These are phyloP conservation scores for Cryptotis parvus DNA, from an alignment of 2,113 vertebrate genomes.

Conservation along the genomic window DNA sequence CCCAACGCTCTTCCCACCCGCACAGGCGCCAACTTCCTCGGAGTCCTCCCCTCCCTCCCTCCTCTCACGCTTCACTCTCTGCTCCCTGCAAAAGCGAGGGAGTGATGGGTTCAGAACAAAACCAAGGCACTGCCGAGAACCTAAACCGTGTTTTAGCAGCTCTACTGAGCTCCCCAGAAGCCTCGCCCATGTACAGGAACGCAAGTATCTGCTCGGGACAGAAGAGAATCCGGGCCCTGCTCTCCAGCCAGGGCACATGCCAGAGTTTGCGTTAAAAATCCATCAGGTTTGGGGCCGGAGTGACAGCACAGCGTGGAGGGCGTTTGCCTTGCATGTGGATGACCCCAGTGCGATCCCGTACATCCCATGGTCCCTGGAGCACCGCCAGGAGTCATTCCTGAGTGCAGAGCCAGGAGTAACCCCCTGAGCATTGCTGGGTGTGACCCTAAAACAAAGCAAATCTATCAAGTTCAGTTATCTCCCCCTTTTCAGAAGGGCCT, in stretches of 20 bases:
- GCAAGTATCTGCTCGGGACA: background rate
- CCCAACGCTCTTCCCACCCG: rapidly evolving
- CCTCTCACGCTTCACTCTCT: background rate
- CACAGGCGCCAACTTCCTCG: background rate
- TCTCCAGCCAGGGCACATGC: background rate
- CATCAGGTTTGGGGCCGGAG: too few relatives aligned
- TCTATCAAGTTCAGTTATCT: background rate
- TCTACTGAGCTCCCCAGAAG: background rate
- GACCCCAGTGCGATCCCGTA: too few relatives aligned
- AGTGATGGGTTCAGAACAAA: background rate
- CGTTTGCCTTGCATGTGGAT: too few relatives aligned
- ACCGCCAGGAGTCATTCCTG: too few relatives aligned
- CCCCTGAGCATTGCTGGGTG: too few relatives aligned
- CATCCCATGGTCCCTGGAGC: too few relatives aligned
- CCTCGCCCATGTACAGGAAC: too few relatives aligned
- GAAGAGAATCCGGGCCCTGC: background rate
- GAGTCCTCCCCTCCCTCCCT: rapidly evolving
- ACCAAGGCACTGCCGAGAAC: background rate
- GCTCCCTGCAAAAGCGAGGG: background rate
- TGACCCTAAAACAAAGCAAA: too few relatives aligned
- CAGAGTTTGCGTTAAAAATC: background rate
- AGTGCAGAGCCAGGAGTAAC: too few relatives aligned
- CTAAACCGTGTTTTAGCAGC: background rate
- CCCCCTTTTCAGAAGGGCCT: conserved; percentile 8
- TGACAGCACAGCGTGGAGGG: too few relatives aligned